Evolutionary conservation across 2,888 invertebrate genomes (phyloP).

Genomic region (Lasioglossum leucozonium): DNA sequence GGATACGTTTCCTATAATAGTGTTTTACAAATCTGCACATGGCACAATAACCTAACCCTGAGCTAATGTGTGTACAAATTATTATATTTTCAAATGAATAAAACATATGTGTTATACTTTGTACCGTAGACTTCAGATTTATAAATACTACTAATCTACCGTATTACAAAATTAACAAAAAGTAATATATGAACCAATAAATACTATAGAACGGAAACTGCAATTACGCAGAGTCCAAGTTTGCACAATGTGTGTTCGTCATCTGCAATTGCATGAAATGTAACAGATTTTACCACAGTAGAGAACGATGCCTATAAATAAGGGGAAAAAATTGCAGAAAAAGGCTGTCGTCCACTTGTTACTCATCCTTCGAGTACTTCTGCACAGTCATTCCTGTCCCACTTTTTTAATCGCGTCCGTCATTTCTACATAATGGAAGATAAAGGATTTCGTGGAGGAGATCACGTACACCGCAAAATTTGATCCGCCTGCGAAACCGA

Average conservation of each 20-base stretch:
- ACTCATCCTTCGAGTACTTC: not conserved
- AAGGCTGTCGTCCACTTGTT: not conserved
- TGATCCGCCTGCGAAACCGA: conserved; percentile 15
- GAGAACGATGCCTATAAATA: not conserved
- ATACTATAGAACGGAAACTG: not conserved
- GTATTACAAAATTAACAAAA: not conserved
- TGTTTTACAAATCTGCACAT: not conserved
- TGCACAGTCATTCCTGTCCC: not conserved
- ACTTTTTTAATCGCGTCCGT: conserved; percentile 1
- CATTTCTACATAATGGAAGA: not conserved
- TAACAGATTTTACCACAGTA: not conserved
- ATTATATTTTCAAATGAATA: too few relatives aligned
- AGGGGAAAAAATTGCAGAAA: not conserved
- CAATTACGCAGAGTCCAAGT: not conserved
- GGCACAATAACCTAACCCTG: too few relatives aligned
- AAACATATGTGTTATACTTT: not conserved
- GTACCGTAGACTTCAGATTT: not conserved
- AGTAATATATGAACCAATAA: not conserved
- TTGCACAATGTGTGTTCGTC: not conserved
- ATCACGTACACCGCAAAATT: conserved; percentile 11
- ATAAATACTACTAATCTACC: not conserved
- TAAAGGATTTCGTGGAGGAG: not conserved
- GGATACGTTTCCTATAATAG: too few relatives aligned
- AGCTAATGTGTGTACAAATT: too few relatives aligned
- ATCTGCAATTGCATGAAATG: not conserved